Evolutionary conservation across 2,797 vertebrate genomes (phyloP).

Genomic region (Delichon dasypus): DNA sequence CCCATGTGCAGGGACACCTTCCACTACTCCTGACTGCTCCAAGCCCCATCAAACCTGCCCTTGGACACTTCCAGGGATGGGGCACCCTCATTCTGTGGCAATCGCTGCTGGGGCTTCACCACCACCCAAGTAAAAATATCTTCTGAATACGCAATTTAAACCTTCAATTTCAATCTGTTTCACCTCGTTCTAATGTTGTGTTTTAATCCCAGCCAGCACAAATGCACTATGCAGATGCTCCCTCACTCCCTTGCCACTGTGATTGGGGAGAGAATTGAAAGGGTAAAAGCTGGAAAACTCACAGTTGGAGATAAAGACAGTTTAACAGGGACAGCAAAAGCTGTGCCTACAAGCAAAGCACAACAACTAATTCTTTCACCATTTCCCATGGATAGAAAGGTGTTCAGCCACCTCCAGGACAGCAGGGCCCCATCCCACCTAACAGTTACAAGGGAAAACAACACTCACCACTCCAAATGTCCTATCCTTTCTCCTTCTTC

Average conservation of each 20-base stretch:
- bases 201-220: neutral
- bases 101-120: too few species aligned
- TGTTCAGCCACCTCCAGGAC: neutral
- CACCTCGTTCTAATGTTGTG: too few species aligned
- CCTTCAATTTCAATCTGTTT: neutral
- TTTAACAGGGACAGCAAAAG: neutral
- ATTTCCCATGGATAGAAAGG: neutral
- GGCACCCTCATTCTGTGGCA: neutral
- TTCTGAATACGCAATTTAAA: too few species aligned
- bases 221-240: rapidly evolving
- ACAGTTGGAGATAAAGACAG: too few species aligned
- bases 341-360: too few species aligned
- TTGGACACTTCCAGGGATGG: neutral
- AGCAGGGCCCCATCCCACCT: neutral
- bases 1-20: neutral
- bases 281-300: neutral
- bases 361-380: neutral
- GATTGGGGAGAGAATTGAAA: neutral
- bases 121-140: too few species aligned
- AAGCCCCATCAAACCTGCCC: rapidly evolving
- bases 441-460: too few species aligned
- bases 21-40: neutral
- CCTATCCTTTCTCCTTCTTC: neutral
- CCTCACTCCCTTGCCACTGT: neutral
- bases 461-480: neutral